Base-by-base conservation (phyloP, 2,797 vertebrate genomes). In the Geotrypetes seraphini region DNA sequence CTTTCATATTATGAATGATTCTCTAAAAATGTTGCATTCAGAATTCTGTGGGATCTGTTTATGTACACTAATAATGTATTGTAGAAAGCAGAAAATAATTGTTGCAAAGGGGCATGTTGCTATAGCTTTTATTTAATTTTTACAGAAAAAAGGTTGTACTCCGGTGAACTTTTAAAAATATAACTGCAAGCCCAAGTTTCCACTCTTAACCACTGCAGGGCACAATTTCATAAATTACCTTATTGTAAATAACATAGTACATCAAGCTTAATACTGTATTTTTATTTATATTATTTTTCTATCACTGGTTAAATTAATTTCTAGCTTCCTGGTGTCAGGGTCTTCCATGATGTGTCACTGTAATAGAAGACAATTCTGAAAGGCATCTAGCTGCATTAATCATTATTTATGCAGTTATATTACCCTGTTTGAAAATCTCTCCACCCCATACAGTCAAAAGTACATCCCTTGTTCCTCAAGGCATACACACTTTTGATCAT, bases 221-320 rank as follows among this genome's bases (percentile, higher is more conserved):
- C 34, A 32, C 28, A 43, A 37, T 64, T 19, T 36, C 29, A 54
- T 44, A 53, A 41, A 57, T 38, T 64, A 77, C 77, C 75, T 83
- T 83, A 79, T 40, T 80, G 75, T 81, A 83, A 31, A 79, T 67
- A 71, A 47, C 50, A 66, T 7, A 51, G 7, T 18, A n/a, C 11
- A n/a, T n/a, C n/a, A 5, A 58, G 69, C 47, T 62, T 57, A 58
- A 56, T 52, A 47, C 31, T 42, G 36, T 73, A 72, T 74, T 74
- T n/a, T 78, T 75, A 54, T 67, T 69, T 39, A n/a, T n/a, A 55
- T 54, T 83, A 79, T 81, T 81, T 78, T 83, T 81, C 63, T 83
- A 81, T 50, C 32, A 49, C 26, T 58, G 29, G 33, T 19, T 43
- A 35, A 36, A 55, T 31, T 70, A 63, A 78, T 79, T 83, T 81